A percentile compares a stretch with the other conserved stretches of the same genome.
phyloP scores from a whole-genome alignment of 1,140 invertebrate species.

The Lamellibrachia luymesi region DNA sequence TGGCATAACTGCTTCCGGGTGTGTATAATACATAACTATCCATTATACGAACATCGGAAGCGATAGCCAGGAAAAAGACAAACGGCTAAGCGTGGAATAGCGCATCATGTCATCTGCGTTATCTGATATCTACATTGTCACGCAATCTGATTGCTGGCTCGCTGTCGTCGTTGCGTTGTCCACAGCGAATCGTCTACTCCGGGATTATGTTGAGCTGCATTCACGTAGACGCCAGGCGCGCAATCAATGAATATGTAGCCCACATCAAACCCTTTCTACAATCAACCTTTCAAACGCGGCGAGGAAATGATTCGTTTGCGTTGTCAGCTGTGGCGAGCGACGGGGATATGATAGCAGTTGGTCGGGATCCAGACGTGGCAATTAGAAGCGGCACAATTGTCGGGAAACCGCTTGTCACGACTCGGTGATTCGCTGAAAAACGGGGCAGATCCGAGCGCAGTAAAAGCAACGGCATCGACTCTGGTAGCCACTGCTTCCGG shows the following conservation, averaged over 20 bases:
- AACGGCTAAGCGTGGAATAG: not conserved
- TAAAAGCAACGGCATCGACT: not conserved
- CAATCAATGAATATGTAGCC: not conserved
- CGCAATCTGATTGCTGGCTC: not conserved
- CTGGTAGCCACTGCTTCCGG: not conserved
- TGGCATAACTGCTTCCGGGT: too few relatives aligned
- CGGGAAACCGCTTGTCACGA: not conserved
- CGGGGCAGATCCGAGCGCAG: not conserved
- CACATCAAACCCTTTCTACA: not conserved
- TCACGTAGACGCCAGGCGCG: not conserved
- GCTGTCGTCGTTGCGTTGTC: not conserved
- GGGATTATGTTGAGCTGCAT: not conserved
- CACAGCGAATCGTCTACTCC: not conserved
- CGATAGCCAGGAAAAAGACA: too few relatives aligned
- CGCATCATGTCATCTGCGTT: not conserved
- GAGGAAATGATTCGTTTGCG: not conserved
- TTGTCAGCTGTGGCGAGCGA: not conserved
- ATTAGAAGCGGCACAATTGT: not conserved
- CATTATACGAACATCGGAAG: too few relatives aligned
- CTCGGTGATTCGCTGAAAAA: not conserved
- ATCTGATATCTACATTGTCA: not conserved
- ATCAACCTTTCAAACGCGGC: not conserved
- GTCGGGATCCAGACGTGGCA: not conserved
- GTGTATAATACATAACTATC: too few relatives aligned
- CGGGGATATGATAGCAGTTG: not conserved